Conservation (phyloP, 2,888 invertebrate species). For the Aproaerema taeniolella region DNA sequence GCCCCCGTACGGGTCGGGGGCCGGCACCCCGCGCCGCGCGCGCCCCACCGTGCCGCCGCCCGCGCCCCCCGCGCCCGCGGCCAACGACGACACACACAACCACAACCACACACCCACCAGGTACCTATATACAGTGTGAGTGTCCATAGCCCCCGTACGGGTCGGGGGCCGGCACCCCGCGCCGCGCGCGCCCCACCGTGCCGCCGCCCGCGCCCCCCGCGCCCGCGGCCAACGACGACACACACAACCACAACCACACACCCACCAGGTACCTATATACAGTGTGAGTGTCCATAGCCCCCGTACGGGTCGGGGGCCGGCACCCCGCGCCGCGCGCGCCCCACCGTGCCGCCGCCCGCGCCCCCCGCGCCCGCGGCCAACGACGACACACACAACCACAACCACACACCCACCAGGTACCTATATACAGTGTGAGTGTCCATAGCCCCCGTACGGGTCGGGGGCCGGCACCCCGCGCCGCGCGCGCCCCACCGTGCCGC, state of each 20-base stretch:
- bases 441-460: conserved; percentile 4
- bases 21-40: conserved; percentile 81
- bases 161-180: conserved; percentile 79
- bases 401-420: conserved; percentile 20
- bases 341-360: conserved; percentile 90
- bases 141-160: conserved; percentile 57
- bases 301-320: no score
- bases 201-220: conserved; percentile 93
- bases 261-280: no score
- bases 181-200: conserved; percentile 87
- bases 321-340: conserved; percentile 61
- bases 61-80: conserved; percentile 81
- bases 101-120: conserved; percentile 53
- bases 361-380: conserved; percentile 52
- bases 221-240: conserved; percentile 24
- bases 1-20: conserved; percentile 74
- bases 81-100: conserved; percentile 18
- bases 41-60: conserved; percentile 94
- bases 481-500: conserved; percentile 90
- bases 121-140: no score
- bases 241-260: conserved; percentile 43
- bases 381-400: no score
- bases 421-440: no score
- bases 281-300: conserved; percentile 16
- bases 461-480: conserved; percentile 81